These are phyloP conservation scores for Eupeodes luniger DNA, from an alignment of 2,888 invertebrate genomes.

Conservation along the genomic window DNA sequence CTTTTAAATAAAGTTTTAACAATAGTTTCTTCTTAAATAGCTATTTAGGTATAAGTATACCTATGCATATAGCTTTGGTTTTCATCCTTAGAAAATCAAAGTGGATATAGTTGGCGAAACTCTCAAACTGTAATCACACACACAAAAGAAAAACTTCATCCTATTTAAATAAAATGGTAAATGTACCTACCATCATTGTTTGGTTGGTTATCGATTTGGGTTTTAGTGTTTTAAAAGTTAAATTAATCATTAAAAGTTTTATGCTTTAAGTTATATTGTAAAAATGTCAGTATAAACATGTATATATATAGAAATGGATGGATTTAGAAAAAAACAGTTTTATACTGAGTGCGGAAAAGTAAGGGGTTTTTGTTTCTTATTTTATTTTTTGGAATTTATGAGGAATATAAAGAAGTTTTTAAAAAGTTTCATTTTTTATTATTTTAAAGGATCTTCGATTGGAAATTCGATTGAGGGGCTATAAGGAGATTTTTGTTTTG, in stretches of 20 bases:
- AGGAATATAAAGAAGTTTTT: background rate
- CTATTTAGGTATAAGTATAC: no score
- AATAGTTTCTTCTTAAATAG: slow-evolving; percentile 17
- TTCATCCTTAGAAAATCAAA: background rate
- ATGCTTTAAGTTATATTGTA: background rate
- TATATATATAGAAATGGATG: background rate
- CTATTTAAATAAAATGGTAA: slow-evolving; percentile 16
- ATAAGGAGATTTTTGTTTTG: no score
- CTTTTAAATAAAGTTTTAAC: slow-evolving; percentile 6
- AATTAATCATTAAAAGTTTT: slow-evolving; percentile 32
- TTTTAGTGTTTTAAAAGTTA: slow-evolving; percentile 15
- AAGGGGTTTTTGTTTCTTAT: background rate
- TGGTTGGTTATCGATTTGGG: slow-evolving; percentile 23
- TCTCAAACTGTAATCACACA: slow-evolving; percentile 20
- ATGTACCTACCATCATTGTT: slow-evolving; percentile 18
- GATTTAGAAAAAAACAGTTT: slow-evolving; percentile 15
- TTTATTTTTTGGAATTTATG: background rate
- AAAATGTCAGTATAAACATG: background rate
- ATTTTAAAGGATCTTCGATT: background rate
- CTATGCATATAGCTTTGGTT: background rate
- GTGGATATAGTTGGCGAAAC: background rate
- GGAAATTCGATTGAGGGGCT: background rate
- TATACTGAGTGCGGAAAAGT: background rate
- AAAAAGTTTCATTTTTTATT: background rate
- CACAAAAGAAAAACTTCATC: background rate